Base-by-base conservation (phyloP, 2,113 vertebrate genomes). In the Cariama cristata region DNA sequence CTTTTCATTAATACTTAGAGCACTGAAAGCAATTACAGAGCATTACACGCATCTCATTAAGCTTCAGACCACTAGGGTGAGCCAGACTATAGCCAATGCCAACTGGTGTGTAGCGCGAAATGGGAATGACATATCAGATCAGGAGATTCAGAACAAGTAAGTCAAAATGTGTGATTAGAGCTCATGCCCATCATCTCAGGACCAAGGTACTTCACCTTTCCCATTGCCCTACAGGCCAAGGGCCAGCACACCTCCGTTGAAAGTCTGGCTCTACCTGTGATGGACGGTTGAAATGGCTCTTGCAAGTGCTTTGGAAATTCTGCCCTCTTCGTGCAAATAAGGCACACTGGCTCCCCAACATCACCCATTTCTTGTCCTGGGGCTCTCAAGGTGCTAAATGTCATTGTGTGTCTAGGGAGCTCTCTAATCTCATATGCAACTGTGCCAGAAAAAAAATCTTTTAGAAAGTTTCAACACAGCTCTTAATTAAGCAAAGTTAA, bases 31-130 rank as follows among this genome's bases (percentile, higher is more conserved):
- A 76, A 82, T 94, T 79, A 50, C 30, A 62, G 82, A 60, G 72
- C 35, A 27, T 76, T 45, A 35, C 8, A 33, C 21, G 27, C 40
- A 85, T 76, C 84, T 83, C 86, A 71, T 85, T 73, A 69, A 85
- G 50, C 62, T 76, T 89, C 85, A 93, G 49, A 80, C 96, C 97
- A 82, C 97, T 97, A 97, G 95, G 88, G 97, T 93, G 97, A 95
- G 93, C 96, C 95, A 97, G 87, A 97, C 93, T 71, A 96, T 96
- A 95, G 87, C 47, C 94, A 90, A 95, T 63, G 91, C 81, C 86
- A 66, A 7, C 76, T 40, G 3, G 5, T n/a, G 24, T 16, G 40
- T 64, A 12, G 52, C 2, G 5, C 20, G 35, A 38, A 87, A 79
- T 16, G 69, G 86, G 74, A 85, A 12, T 8, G 17, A 9, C 22